phyloP scores from a whole-genome alignment of 2,888 invertebrate genomes.

The Coleophora deauratella region DNA sequence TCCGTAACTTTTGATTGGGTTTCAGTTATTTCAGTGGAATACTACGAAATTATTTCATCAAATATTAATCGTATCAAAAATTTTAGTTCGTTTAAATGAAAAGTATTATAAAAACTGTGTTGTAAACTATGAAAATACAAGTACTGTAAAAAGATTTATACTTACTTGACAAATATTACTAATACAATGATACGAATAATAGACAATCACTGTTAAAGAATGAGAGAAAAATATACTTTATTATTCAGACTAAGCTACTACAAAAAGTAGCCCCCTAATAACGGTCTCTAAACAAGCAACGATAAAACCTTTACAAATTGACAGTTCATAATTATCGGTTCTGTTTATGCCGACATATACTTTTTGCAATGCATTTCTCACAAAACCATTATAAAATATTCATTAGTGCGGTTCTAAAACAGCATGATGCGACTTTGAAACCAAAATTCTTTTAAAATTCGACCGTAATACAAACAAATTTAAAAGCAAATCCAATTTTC shows the following conservation, averaged over 20 bases:
- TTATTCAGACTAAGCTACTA: too few relatives aligned
- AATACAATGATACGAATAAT: too few relatives aligned
- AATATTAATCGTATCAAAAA: too few relatives aligned
- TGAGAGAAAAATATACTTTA: too few relatives aligned
- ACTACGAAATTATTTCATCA: too few relatives aligned
- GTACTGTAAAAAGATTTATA: too few relatives aligned
- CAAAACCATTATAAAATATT: slow-evolving; percentile 28
- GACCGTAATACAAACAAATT: slow-evolving; percentile 1
- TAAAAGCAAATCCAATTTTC: slow-evolving; percentile 2
- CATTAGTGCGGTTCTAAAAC: slow-evolving; percentile 50
- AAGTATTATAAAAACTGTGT: too few relatives aligned
- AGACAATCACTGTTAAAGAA: too few relatives aligned
- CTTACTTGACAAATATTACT: too few relatives aligned
- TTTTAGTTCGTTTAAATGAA: too few relatives aligned
- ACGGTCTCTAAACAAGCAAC: slow-evolving; percentile 26
- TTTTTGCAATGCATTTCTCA: slow-evolving; percentile 19
- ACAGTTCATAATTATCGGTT: slow-evolving; percentile 26
- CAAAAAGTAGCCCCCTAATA: slow-evolving; percentile 7
- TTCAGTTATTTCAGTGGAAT: slow-evolving; percentile 31
- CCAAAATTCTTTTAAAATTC: slow-evolving; percentile 1
- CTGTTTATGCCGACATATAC: slow-evolving; percentile 21
- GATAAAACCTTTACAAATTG: slow-evolving; percentile 30
- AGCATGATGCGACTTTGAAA: slow-evolving; percentile 29
- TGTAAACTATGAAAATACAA: too few relatives aligned
- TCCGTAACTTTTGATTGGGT: slow-evolving; percentile 42